phyloP scores from a whole-genome alignment of 2,113 vertebrate species.

The Chamaea fasciata region DNA sequence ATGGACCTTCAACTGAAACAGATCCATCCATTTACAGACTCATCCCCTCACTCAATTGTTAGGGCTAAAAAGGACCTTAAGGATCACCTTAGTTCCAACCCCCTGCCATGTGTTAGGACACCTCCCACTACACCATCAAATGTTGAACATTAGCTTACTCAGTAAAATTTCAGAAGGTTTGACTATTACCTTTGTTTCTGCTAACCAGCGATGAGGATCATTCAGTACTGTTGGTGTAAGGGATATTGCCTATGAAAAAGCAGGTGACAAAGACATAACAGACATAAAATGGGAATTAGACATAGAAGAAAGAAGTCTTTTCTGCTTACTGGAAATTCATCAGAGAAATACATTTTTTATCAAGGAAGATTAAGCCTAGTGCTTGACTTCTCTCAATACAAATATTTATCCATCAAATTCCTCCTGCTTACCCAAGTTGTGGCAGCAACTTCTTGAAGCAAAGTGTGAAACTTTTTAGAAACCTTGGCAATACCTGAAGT shows the following conservation, averaged over 20 bases:
- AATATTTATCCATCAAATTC: neutral
- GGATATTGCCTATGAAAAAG: slow-evolving; percentile 78
- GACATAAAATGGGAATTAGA: neutral
- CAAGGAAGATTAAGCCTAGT: neutral
- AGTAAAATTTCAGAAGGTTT: neutral
- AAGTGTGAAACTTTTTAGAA: neutral
- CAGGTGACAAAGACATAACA: neutral
- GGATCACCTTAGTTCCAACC: neutral
- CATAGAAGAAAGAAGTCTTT: neutral
- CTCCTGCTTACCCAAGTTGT: neutral
- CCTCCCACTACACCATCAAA: neutral
- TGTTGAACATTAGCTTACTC: neutral
- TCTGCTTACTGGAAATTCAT: neutral
- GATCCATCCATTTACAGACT: neutral
- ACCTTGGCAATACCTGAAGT: neutral
- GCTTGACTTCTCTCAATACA: neutral
- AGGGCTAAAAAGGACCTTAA: neutral
- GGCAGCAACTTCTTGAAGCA: neutral
- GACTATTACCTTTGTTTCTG: slow-evolving; percentile 89
- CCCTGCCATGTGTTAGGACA: neutral
- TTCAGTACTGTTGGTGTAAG: slow-evolving; percentile 75
- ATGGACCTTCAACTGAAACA: neutral
- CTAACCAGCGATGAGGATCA: slow-evolving; percentile 89
- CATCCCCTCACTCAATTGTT: neutral
- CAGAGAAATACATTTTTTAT: neutral